phyloP scores from a whole-genome alignment of 1,140 invertebrate species.

The Drosophila gunungcola region DNA sequence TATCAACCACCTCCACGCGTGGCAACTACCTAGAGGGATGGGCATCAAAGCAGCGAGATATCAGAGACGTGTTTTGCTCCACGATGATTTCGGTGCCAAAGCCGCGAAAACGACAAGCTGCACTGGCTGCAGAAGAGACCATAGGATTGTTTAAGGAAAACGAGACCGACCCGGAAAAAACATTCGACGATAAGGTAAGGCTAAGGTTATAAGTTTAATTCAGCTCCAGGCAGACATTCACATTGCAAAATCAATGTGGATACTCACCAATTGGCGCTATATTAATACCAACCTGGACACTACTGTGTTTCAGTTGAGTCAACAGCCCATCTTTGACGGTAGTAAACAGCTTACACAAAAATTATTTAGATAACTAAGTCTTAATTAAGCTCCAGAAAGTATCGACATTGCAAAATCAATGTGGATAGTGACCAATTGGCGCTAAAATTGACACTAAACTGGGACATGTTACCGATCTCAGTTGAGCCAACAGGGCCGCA shows the following conservation, averaged over 20 bases:
- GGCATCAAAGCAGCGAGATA: slow-evolving; percentile 45
- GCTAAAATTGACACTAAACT: slow-evolving; percentile 58
- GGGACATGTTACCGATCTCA: slow-evolving; percentile 47
- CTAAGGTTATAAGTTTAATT: background rate
- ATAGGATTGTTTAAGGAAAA: slow-evolving; percentile 42
- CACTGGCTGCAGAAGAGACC: slow-evolving; percentile 29
- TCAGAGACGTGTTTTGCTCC: slow-evolving; percentile 70
- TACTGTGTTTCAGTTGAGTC: slow-evolving; percentile 46
- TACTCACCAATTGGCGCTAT: slow-evolving; percentile 26
- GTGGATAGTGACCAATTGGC: slow-evolving; percentile 2
- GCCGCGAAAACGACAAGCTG: slow-evolving; percentile 1
- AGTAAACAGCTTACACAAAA: slow-evolving; percentile 74
- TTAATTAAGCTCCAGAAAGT: slow-evolving; percentile 17
- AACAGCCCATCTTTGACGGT: slow-evolving; percentile 79
- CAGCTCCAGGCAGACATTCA: slow-evolving; percentile 16
- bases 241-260: background rate
- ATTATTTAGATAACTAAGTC: no score
- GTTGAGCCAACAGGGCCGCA: slow-evolving; percentile 81
- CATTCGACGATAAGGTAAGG: slow-evolving; percentile 68
- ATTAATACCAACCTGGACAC: slow-evolving; percentile 42
- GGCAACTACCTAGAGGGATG: slow-evolving; percentile 21
- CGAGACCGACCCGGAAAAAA: slow-evolving; percentile 55
- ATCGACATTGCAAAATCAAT: background rate
- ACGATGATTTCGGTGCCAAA: slow-evolving; percentile 53
- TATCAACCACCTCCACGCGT: slow-evolving; percentile 11